phyloP scores from a whole-genome alignment of 2,113 vertebrate genomes.

The Ranitomeya variabilis region DNA sequence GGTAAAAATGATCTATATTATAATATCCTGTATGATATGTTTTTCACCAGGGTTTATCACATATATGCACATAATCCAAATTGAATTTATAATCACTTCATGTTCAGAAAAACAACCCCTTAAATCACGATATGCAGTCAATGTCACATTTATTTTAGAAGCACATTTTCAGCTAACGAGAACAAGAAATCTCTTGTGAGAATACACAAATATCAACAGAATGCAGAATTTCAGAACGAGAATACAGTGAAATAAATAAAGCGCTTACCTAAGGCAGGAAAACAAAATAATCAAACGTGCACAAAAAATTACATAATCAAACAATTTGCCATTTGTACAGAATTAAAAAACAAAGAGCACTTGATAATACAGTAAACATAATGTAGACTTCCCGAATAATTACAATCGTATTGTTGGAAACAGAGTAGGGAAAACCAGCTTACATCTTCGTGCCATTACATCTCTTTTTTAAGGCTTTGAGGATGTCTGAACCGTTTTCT shows the following conservation, averaged over 20 bases:
- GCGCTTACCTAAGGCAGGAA: conserved; percentile 19
- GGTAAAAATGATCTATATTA: not conserved
- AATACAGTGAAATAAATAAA: conserved; percentile 6
- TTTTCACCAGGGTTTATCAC: too few relatives aligned
- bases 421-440: not conserved
- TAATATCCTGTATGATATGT: not conserved
- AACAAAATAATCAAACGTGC: conserved; percentile 32
- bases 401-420: not conserved
- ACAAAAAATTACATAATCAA: not conserved
- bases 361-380: conserved; percentile 1
- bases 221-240: conserved; percentile 20
- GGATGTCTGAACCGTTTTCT: not conserved
- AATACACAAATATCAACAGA: conserved; percentile 37
- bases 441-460: not conserved
- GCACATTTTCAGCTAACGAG: not conserved
- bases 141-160: conserved; percentile 13
- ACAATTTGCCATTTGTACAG: not conserved
- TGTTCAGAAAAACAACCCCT: not conserved
- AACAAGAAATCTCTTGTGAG: conserved; percentile 6
- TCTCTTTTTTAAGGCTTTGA: not conserved
- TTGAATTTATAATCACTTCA: not conserved
- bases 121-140: conserved; percentile 11
- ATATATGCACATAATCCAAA: not conserved
- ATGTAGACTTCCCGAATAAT: not conserved
- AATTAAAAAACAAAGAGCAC: not conserved